Conservation (phyloP, 2,888 invertebrate genomes). For the Nymphalis urticae region DNA sequence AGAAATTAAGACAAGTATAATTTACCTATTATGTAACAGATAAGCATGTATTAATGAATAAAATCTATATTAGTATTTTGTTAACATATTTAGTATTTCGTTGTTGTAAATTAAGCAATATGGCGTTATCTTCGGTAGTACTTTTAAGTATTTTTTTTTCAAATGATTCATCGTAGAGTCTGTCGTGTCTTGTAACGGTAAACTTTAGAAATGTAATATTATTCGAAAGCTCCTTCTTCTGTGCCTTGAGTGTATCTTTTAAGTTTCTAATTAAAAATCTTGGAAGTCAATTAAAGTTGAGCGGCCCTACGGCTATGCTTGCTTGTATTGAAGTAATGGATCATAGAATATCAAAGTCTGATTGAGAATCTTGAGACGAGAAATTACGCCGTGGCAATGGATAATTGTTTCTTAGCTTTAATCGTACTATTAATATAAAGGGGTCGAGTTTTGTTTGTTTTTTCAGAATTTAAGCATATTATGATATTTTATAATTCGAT, state of each 20-base stretch:
- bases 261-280: conserved; percentile 77
- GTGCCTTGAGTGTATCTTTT: conserved; percentile 43
- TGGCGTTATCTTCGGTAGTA: neutral
- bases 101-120: too few species aligned
- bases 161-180: conserved; percentile 7
- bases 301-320: conserved; percentile 43
- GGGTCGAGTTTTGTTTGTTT: too few species aligned
- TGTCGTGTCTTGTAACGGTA: conserved; percentile 24
- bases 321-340: conserved; percentile 59
- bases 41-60: too few species aligned
- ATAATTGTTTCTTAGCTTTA: neutral
- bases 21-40: too few species aligned
- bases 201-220: conserved; percentile 55
- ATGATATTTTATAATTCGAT: too few species aligned
- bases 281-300: conserved; percentile 76
- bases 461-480: too few species aligned
- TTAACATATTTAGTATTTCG: too few species aligned
- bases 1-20: too few species aligned
- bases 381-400: neutral
- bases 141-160: neutral
- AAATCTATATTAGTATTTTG: too few species aligned
- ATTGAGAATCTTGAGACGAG: conserved; percentile 13
- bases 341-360: conserved; percentile 57
- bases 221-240: conserved; percentile 43
- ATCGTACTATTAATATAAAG: too few species aligned